Evolutionary conservation across 2,888 invertebrate genomes (phyloP).

Genomic region (Patella pellucida): DNA sequence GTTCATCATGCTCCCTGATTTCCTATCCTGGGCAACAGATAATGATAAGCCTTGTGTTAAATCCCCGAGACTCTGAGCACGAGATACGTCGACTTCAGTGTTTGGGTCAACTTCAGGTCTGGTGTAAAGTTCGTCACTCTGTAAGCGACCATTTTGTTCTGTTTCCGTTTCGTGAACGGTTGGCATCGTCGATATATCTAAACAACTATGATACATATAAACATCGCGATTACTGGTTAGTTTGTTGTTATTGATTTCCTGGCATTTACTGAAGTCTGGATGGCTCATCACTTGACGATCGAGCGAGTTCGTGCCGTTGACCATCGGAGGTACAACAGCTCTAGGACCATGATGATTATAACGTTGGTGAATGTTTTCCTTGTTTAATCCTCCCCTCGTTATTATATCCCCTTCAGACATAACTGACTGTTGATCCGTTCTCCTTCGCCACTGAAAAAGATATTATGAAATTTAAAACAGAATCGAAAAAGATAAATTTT

Average conservation of each 20-base stretch:
- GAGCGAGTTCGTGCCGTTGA: background rate
- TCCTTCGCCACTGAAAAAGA: slow-evolving; percentile 14
- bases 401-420: slow-evolving; percentile 8
- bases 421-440: slow-evolving; percentile 19
- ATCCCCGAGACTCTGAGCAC: slow-evolving; percentile 54
- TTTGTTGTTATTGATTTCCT: slow-evolving; percentile 38
- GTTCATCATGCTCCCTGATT: slow-evolving; percentile 44
- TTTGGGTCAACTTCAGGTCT: slow-evolving; percentile 30
- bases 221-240: slow-evolving; percentile 9
- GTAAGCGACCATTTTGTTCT: background rate
- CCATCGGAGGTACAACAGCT: slow-evolving; percentile 12
- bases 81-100: slow-evolving; percentile 42
- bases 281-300: background rate
- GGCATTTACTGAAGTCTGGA: slow-evolving; percentile 18
- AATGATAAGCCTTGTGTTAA: slow-evolving; percentile 49
- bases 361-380: background rate
- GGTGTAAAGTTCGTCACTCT: slow-evolving; percentile 14
- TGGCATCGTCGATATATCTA: slow-evolving; percentile 17
- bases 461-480: too few species aligned
- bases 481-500: too few species aligned
- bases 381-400: background rate
- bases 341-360: slow-evolving; percentile 11
- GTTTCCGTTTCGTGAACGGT: background rate
- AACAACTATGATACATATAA: slow-evolving; percentile 18
- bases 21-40: slow-evolving; percentile 54